Percentiles rank a stretch among this genome's conserved stretches.
Conservation (phyloP, 1,140 invertebrate species). For the Drosophila subpulchrella region DNA sequence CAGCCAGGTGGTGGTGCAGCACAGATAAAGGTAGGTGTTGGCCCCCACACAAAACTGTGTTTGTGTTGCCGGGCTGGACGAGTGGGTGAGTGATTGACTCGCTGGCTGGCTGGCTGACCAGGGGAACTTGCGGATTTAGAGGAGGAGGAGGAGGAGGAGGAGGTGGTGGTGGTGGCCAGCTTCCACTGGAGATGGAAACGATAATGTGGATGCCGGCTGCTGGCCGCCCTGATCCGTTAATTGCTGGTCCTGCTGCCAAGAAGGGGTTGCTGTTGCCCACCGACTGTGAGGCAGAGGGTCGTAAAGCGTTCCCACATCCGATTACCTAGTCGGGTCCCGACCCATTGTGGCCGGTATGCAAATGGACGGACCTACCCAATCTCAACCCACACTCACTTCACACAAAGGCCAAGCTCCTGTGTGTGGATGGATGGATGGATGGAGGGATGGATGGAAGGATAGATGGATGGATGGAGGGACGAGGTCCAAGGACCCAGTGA, state of each 20-base stretch:
- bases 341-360: slow-evolving; percentile 54
- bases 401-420: slow-evolving; percentile 9
- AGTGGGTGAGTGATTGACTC: slow-evolving; percentile 40
- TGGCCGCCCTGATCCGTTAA: slow-evolving; percentile 37
- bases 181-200: slow-evolving; percentile 18
- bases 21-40: slow-evolving; percentile 19
- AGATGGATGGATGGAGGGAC: too few species aligned
- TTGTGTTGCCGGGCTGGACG: slow-evolving; percentile 1
- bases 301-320: slow-evolving; percentile 35
- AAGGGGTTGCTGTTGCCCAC: neutral
- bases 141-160: neutral
- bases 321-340: slow-evolving; percentile 21
- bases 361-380: slow-evolving; percentile 34
- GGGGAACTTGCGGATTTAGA: neutral
- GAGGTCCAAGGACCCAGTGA: slow-evolving; percentile 16
- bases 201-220: slow-evolving; percentile 25
- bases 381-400: slow-evolving; percentile 1
- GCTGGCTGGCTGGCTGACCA: slow-evolving; percentile 9
- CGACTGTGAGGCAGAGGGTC: slow-evolving; percentile 9
- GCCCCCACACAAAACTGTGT: slow-evolving; percentile 3
- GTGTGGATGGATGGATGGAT: too few species aligned
- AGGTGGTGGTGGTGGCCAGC: neutral
- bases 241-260: slow-evolving; percentile 18
- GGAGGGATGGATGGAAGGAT: too few species aligned
- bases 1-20: neutral